phyloP scores from a whole-genome alignment of 2,113 vertebrate species.

The Opisthocomus hoazin region DNA sequence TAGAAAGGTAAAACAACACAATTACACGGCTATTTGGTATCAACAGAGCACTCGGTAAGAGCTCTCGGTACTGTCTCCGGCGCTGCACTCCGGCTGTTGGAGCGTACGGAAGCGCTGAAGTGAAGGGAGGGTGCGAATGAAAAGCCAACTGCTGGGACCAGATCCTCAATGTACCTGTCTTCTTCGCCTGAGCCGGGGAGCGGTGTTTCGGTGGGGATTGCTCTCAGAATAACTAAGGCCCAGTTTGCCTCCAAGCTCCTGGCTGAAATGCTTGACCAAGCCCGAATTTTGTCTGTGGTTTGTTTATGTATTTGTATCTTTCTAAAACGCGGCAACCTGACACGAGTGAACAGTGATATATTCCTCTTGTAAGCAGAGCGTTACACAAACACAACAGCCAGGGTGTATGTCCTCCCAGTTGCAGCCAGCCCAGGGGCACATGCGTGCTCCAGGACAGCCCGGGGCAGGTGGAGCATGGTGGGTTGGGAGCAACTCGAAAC shows the following conservation, averaged over 20 bases:
- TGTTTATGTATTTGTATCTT: not conserved
- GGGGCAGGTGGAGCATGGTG: not conserved
- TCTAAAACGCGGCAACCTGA: not conserved
- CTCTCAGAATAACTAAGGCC: not conserved
- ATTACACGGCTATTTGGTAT: not conserved
- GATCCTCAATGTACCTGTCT: no score
- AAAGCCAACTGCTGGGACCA: not conserved
- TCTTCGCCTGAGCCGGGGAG: accelerated
- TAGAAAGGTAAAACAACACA: not conserved
- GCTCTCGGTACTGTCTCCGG: not conserved
- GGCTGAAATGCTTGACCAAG: not conserved
- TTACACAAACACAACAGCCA: not conserved
- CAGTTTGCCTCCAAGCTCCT: not conserved
- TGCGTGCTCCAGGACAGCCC: accelerated
- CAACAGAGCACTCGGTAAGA: not conserved
- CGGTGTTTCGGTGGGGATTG: not conserved
- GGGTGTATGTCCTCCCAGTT: not conserved
- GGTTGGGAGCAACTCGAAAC: not conserved
- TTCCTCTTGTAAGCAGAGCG: not conserved
- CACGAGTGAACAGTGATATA: accelerated
- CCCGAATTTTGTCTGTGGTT: not conserved
- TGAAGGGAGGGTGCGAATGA: not conserved
- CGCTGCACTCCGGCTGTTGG: no score
- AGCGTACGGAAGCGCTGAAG: not conserved
- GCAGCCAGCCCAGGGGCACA: not conserved